These are phyloP conservation scores for Neotragus pygmaeus DNA, from an alignment of 2,113 vertebrate species.

Conservation along the genomic window DNA sequence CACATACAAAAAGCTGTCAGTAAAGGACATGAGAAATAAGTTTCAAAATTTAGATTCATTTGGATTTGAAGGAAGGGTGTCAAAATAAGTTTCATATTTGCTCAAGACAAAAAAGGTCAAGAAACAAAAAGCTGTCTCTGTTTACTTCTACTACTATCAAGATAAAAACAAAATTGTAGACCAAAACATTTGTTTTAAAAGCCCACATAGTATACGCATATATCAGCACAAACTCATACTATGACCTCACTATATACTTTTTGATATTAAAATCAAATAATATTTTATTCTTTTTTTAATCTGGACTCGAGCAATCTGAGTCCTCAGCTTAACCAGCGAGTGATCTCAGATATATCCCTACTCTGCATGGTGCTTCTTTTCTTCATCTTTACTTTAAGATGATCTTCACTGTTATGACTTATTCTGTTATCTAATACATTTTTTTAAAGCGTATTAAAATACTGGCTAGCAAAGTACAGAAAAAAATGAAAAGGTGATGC, in stretches of 20 bases:
- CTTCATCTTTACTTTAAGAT: background rate
- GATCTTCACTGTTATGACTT: background rate
- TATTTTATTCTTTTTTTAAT: background rate
- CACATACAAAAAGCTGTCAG: background rate
- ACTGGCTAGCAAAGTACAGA: background rate
- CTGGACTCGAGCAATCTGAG: background rate
- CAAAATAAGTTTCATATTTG: background rate
- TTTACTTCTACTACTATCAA: conserved; percentile 7
- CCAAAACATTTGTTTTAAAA: conserved; percentile 9
- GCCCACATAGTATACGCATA: background rate
- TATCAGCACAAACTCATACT: background rate
- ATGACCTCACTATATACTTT: background rate
- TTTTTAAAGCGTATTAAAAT: conserved; percentile 1
- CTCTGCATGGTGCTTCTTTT: background rate
- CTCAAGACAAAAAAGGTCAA: background rate
- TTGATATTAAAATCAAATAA: background rate
- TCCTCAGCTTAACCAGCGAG: background rate
- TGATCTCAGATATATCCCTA: background rate
- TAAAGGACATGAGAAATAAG: background rate
- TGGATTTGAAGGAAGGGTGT: background rate
- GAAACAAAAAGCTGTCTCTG: background rate
- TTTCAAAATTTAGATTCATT: conserved; percentile 26
- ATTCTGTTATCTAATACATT: background rate
- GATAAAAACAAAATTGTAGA: conserved; percentile 23
- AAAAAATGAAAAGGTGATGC: background rate